These are phyloP conservation scores for Echiichthys vipera DNA, from an alignment of 2,797 vertebrate species.

Conservation along the genomic window DNA sequence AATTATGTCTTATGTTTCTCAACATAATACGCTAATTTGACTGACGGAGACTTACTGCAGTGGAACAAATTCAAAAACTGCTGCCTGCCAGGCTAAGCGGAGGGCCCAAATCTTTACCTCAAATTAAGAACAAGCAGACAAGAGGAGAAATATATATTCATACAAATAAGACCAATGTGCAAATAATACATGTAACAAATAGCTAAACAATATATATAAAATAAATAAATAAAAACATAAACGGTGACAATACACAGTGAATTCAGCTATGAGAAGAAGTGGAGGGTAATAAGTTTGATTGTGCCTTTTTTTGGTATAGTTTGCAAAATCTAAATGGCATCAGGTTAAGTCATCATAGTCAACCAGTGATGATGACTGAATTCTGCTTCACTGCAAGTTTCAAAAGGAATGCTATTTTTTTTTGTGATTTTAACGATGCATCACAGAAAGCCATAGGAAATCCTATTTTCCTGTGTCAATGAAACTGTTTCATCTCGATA, in stretches of 20 bases:
- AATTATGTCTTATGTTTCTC: too few relatives aligned
- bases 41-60: accelerated
- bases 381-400: neutral
- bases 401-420: neutral
- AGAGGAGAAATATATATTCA: too few relatives aligned
- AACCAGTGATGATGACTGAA: neutral
- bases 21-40: accelerated
- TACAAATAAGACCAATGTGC: too few relatives aligned
- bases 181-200: too few relatives aligned
- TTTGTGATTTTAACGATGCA: neutral
- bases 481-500: neutral
- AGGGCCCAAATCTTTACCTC: too few relatives aligned
- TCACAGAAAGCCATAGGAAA: neutral
- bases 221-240: too few relatives aligned
- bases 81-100: neutral
- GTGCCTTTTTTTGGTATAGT: neutral
- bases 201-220: too few relatives aligned
- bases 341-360: neutral
- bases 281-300: too few relatives aligned
- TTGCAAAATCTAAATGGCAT: too few relatives aligned
- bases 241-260: too few relatives aligned
- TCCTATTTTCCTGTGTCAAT: neutral
- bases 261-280: too few relatives aligned
- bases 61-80: neutral
- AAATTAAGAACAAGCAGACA: too few relatives aligned